These are phyloP conservation scores for Cyanoliseus patagonus DNA, from an alignment of 2,113 vertebrate genomes.

Conservation along the genomic window DNA sequence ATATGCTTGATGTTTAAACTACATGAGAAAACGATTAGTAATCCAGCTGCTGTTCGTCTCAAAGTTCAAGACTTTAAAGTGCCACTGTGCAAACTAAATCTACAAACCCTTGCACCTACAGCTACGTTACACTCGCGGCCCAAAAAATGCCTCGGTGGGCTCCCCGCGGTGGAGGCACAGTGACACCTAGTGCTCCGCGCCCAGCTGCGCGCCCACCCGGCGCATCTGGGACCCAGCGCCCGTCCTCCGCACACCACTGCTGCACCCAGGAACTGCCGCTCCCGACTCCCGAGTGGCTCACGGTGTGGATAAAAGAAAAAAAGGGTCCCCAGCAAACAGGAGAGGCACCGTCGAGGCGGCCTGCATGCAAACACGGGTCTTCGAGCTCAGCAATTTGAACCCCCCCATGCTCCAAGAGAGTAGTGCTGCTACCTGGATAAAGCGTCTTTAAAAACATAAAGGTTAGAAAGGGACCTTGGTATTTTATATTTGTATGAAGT, in stretches of 20 bases:
- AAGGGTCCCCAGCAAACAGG: rapidly evolving
- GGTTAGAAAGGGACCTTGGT: conserved; percentile 7
- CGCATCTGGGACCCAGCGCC: neutral
- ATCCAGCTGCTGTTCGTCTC: neutral
- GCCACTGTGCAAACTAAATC: neutral
- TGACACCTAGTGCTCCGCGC: conserved; percentile 61
- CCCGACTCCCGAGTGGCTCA: neutral
- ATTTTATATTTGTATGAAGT: conserved; percentile 24
- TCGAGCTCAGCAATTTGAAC: neutral
- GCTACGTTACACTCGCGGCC: conserved; percentile 47
- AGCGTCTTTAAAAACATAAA: neutral
- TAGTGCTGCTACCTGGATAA: neutral
- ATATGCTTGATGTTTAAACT: neutral
- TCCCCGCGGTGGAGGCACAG: conserved; percentile 33
- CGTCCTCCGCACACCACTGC: rapidly evolving
- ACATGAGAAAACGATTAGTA: neutral
- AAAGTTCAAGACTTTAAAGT: neutral
- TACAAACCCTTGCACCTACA: neutral
- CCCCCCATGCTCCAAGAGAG: neutral
- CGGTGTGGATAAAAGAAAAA: neutral
- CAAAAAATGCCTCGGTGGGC: conserved; percentile 45
- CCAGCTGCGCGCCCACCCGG: neutral
- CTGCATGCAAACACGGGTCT: neutral
- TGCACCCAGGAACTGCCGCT: neutral
- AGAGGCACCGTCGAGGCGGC: neutral